Evolutionary conservation across 2,888 invertebrate species (phyloP), one percentile per base, ranked within the genome.

Genomic region (Hirtodrosophila confusa): DNA sequence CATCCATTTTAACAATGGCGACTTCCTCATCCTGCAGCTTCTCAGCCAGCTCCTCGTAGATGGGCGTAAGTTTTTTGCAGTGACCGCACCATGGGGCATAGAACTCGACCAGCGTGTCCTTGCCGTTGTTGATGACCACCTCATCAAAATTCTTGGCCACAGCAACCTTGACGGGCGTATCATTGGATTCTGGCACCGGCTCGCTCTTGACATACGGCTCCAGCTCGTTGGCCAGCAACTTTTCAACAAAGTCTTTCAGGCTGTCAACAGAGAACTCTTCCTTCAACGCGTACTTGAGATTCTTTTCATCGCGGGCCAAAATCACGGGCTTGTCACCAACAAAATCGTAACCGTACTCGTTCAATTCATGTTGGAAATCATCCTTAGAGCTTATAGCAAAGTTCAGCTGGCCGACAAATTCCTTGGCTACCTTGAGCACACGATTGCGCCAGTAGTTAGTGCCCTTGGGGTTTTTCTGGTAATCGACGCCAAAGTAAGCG

Each of bases 41-140:
- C 62, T 95, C 95, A 37, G 97, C 99, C 33, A 99, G 93, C 92
- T 99, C 98, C 64, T 99, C 98, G 92, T 94, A 99, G 55, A 97
- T 93, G 17, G 99, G 99, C 2, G 97, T 94, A 47, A 99, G 93
- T 91, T 96, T 97, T 92, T 99, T 99, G 93, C 99, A 99, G 90
- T 99, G 99, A 78, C 99, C 99, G 91, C 98, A 98, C 99, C 99
- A 99, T 0, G 99, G 99, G 35, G 99, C 99, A 92, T 99, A 99
- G 93, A 99, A 99, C 93, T 99, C 99, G 78, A 99, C 94, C 41
- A 99, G 93, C 3, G 97, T 97, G 91, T 99, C 99, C 90, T 97
- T 96, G 33, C 93, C 96, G 83, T 97, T 96, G 90, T 99, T 96
- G 2, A 94, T 95, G 0, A 99, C 97, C 58, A 98, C 93, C 57